Evolutionary conservation across 2,888 invertebrate species (phyloP), one percentile per base, ranked within the genome.

Genomic region (Folsomia candida): DNA sequence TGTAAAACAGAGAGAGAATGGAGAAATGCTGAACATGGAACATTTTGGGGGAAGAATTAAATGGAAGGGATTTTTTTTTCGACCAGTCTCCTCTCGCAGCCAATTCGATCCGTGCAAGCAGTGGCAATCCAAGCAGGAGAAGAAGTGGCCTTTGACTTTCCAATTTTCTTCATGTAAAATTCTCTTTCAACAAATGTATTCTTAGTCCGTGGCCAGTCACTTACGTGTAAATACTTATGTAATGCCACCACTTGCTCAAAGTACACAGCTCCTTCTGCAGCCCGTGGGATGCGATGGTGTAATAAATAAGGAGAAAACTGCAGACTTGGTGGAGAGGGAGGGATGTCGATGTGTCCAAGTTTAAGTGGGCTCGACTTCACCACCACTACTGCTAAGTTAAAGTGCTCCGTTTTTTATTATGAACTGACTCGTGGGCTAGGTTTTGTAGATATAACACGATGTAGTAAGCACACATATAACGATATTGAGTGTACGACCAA

Each of bases 111-210:
- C 37, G 14, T 9, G 14, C 4, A 9, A 4, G 4, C 14, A 37
- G 37, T 9, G 37, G 4, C 4, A 9, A 14, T 37, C 14, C 6
- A 37, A 37, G 37, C 14, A 37, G 37, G 37, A 37, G 37, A 37
- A 37, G 14, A 37, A 9, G 14, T n/a, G n/a, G 22, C 18, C 54
- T 54, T n/a, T 54, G 54, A 54, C 20, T n/a, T 54, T 54, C 54
- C 37, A 54, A 54, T 54, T 54, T 54, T 54, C 54, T 54, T 22
- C 54, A 54, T n/a, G 54, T 54, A 14, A 54, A 54, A 54, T 54
- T 54, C 54, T 54, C 54, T 54, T 54, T 54, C 54, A 54, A 22
- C 54, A 54, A 54, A 54, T 20, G 4, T 6, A 54, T 54, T 54
- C 22, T 54, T 54, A 54, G 6, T 54, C 54, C 4, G 20, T 22